These are phyloP conservation scores for Drepana falcataria DNA, from an alignment of 2,888 invertebrate genomes.

Conservation along the genomic window DNA sequence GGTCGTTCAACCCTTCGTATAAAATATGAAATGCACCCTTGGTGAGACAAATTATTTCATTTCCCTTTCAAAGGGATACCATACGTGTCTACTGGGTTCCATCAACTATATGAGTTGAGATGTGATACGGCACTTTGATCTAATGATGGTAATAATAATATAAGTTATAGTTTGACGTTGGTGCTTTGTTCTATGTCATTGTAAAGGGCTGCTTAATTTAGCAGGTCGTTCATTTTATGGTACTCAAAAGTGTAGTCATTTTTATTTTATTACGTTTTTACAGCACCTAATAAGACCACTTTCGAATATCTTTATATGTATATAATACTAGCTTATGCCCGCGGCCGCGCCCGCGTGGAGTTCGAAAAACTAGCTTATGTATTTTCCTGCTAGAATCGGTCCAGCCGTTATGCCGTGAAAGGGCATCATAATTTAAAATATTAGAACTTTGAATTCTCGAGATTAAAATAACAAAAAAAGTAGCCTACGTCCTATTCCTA, in stretches of 20 bases:
- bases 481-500: no score
- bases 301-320: no score
- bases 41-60: slow-evolving; percentile 77
- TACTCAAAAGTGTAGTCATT: background rate
- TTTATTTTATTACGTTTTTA: no score
- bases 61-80: slow-evolving; percentile 66
- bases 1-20: slow-evolving; percentile 62
- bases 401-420: no score
- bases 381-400: no score
- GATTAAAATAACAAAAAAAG: no score
- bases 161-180: slow-evolving; percentile 26
- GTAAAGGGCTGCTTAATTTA: background rate
- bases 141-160: slow-evolving; percentile 46
- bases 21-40: slow-evolving; percentile 76
- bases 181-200: slow-evolving; percentile 7
- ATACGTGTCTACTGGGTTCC: slow-evolving; percentile 65
- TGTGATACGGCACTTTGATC: slow-evolving; percentile 55
- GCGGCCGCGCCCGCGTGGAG: no score
- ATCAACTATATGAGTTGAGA: slow-evolving; percentile 54
- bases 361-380: no score
- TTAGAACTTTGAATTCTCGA: no score
- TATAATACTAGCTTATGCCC: no score
- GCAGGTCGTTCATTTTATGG: background rate
- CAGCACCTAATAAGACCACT: no score
- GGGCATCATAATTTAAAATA: no score